Base-by-base conservation (phyloP, 2,113 vertebrate genomes). In the Vidua macroura region DNA sequence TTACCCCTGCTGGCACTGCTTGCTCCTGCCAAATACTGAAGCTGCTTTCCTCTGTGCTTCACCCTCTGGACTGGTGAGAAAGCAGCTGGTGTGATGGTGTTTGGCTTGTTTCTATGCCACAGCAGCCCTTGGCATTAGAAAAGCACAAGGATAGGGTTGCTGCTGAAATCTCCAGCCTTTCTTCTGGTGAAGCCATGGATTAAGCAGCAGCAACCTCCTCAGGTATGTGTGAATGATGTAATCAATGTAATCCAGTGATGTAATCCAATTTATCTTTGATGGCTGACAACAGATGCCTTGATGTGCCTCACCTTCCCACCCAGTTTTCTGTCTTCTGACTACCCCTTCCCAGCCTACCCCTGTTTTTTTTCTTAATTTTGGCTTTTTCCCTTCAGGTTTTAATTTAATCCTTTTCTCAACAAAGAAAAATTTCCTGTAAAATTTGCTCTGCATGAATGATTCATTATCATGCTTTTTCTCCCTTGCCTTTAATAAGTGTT, bases 11-110 rank as follows among this genome's bases (percentile, higher is more conserved):
- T 64, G 62, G 39, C 48, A 66, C 52, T 33, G 31, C 46, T 56
- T 73, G 24, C 55, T 27, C 37, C 8, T 7, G 56, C 41, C 4
- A 0, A 49, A 11, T 0, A 0, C 49, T 15, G 19, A 15, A 35
- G 16, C 48, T 14, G 3, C 6, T 41, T 53, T 59, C 6, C 12
- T 16, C n/a, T 2, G 2, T 33, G 35, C 62, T 70, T 67, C 76
- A 39, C 37, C 1, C 1, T 15, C 31, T 23, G 69, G 69, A 55
- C 78, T 84, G 89, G 3, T 46, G 66, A 63, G 75, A 72, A 81
- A 67, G 78, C 60, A 87, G 48, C 64, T 56, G 69, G 16, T 30
- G 7, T 19, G 59, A 41, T 0, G 11, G 27, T 0, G 0, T 51
- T 75, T 3, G 11, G 30, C 62, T 75, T 74, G 39, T 37, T 55